Evolutionary conservation across 2,888 invertebrate genomes (phyloP).

Genomic region (Junonia oenone): DNA sequence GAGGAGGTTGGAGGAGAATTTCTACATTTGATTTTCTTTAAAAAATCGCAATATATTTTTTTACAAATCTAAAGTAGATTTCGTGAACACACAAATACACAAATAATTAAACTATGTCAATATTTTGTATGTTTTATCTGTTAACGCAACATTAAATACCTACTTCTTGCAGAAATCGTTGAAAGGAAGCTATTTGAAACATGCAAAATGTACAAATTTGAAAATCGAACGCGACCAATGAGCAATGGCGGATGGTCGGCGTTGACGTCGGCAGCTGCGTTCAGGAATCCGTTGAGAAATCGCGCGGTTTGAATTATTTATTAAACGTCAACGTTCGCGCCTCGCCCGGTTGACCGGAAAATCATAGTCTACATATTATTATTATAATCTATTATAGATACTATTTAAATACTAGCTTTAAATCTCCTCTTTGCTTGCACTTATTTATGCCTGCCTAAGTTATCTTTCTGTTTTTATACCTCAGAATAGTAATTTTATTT

Average conservation of each 20-base stretch:
- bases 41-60: too few species aligned
- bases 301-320: constrained; percentile 69
- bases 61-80: too few species aligned
- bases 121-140: background rate
- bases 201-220: constrained; percentile 35
- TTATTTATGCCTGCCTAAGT: too few species aligned
- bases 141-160: background rate
- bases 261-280: constrained; percentile 67
- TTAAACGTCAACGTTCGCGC: constrained; percentile 35
- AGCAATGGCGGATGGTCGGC: constrained; percentile 56
- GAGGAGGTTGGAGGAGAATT: too few species aligned
- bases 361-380: background rate
- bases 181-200: background rate
- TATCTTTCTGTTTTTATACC: background rate
- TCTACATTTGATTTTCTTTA: too few species aligned
- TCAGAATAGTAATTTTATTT: too few species aligned
- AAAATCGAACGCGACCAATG: constrained; percentile 66
- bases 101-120: background rate
- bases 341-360: constrained; percentile 24
- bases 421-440: too few species aligned
- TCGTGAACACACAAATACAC: too few species aligned
- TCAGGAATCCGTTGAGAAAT: constrained; percentile 76
- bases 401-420: background rate
- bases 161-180: background rate
- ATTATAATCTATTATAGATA: background rate